Percentiles rank a stretch among this genome's conserved stretches.
Conservation (phyloP, 2,888 invertebrate genomes). For the Hymenopus coronatus region DNA sequence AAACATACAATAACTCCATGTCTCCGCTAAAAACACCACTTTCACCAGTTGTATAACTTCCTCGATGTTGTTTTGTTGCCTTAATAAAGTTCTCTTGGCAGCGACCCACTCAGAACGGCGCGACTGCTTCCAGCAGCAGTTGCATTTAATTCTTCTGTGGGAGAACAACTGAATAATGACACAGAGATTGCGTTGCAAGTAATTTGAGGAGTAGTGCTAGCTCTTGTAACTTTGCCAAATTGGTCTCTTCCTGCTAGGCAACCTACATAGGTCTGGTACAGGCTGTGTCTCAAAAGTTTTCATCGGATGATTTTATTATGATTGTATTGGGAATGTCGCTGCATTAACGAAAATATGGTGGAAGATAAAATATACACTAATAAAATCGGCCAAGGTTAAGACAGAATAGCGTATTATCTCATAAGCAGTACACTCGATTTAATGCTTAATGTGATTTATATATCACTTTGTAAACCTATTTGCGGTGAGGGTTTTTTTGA, state of each 20-base stretch:
- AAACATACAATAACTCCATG: background rate
- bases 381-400: no score
- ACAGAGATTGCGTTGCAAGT: constrained; percentile 9
- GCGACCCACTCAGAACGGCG: background rate
- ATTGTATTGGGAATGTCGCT: background rate
- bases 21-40: background rate
- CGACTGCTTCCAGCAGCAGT: background rate
- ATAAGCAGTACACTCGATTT: no score
- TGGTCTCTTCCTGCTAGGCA: constrained; percentile 27
- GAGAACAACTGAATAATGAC: constrained; percentile 16
- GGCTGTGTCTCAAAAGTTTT: background rate
- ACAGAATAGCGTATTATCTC: no score
- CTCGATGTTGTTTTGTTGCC: background rate
- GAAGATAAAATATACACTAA: no score
- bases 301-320: background rate
- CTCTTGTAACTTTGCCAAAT: constrained; percentile 27
- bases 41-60: background rate
- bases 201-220: constrained; percentile 2
- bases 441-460: no score
- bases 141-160: constrained; percentile 4
- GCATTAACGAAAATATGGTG: background rate
- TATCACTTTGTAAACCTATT: no score
- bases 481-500: no score
- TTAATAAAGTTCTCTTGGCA: background rate
- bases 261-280: background rate